Base-by-base conservation (phyloP, 1,140 invertebrate species). In the Cydia amplana region DNA sequence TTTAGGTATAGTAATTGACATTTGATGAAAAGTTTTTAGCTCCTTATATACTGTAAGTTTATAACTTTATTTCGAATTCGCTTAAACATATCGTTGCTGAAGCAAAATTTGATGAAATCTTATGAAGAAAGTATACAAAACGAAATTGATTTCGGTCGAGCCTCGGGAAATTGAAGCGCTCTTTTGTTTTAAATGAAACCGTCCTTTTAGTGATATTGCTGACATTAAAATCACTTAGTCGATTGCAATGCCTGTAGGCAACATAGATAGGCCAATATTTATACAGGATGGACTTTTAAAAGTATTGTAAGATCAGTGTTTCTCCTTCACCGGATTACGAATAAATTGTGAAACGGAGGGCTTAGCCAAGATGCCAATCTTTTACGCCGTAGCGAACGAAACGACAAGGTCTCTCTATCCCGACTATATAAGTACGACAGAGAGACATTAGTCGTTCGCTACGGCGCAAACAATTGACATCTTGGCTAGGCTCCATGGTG, bases 91-190 rank as follows among this genome's bases (percentile, higher is more conserved):
- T 67, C 25, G 28, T 67, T 67, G 28, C 12, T 67, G n/a, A 51
- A 67, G 3, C 2, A 14, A 67, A 20, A 70, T 40, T 70, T 20
- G 65, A 70, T 70, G 14, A 20, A 70, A 70, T n/a, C 32, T n/a
- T 70, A 43, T 43, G 32, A 70, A 70, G 65, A 70, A 43, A 49
- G 74, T 75, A 43, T 40, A 65, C 63, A 75, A 67, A 67, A n/a
- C n/a, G 43, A 67, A 63, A 67, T 75, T 67, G 63, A 75, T 70
- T 70, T 70, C 32, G 32, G 65, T 16, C 16, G 14, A 3, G 65
- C 32, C 65, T 70, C 65, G 28, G 16, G 65, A 70, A 70, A 70
- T 70, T 70, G 28, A 70, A 70, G 65, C 65, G 25, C 65, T 36
- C 65, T 70, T 32, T 70, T 67, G 25, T 36, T 70, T 60, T 36